Evolutionary conservation across 2,797 vertebrate genomes (phyloP), one percentile per base, ranked within the genome.

Genomic region (Neosilurus hyrtlii): DNA sequence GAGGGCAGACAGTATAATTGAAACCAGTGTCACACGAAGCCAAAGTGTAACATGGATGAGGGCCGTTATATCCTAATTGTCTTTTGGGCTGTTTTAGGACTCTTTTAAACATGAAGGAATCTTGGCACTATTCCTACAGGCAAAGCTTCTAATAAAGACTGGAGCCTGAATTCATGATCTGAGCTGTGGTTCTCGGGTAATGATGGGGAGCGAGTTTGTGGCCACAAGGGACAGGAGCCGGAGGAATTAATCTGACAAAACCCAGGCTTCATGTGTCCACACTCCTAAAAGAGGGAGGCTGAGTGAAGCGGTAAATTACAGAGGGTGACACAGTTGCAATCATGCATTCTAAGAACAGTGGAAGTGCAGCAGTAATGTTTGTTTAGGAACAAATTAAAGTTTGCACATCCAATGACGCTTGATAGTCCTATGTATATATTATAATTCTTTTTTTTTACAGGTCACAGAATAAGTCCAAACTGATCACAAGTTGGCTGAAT

Each of bases 1-100:
- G 62, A 71, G 51, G 2, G 16, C 62, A 51, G 68, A 71, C 70
- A 67, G n/a, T 26, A 43, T 82, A 65, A 82, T 82, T 80, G 30
- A 76, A 76, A 65, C 24, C 59, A 20, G 51, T 68, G 30, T 62
- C 59, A 54, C 43, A 66, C 52, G 51, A 73, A 35, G 71, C 6
- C 9, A 30, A 75, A 30, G 52, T 16, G 2, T 3, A 80, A 49
- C 26, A 52, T 67, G 49, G 57, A 74, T 73, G 79, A 83, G 24
- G 59, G 20, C 14, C 73, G 66, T 59, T 73, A 6, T 24, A 51
- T 24, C 68, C 51, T 37, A 79, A 65, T n/a, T 73, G 68, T 61
- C n/a, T 73, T 12, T 30, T 37, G 51, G 65, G 56, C 51, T 51
- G 12, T 61, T 77, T 62, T n/a, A 61, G 74, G 57, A 76, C 35